phyloP scores from a whole-genome alignment of 2,113 vertebrate genomes.

The Caloenas nicobarica region DNA sequence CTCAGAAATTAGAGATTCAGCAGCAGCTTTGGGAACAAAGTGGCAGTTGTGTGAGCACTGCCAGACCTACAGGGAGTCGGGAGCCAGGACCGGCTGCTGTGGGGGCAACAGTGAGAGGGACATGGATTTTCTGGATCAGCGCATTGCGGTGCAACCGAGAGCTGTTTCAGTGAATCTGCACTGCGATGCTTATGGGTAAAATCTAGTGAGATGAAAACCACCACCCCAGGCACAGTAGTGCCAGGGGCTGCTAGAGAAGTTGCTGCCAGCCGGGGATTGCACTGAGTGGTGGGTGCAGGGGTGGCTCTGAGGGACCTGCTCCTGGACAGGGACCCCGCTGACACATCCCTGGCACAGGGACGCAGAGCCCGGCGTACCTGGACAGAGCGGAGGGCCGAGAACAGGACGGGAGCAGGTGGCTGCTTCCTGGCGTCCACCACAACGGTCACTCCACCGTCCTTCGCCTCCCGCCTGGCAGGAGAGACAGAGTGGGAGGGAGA shows the following conservation, averaged over 20 bases:
- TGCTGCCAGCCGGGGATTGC: accelerated
- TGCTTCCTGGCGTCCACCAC: constrained; percentile 85
- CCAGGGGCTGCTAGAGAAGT: not conserved
- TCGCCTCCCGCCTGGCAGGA: constrained; percentile 75
- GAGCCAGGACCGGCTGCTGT: too few species aligned
- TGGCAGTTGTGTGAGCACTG: not conserved
- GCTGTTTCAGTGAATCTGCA: not conserved
- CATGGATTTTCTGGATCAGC: not conserved
- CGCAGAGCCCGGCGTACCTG: constrained; percentile 64
- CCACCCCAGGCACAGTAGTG: accelerated
- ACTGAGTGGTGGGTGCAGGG: accelerated
- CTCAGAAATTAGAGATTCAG: not conserved
- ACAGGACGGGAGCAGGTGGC: constrained; percentile 69
- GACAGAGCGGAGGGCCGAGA: constrained; percentile 78
- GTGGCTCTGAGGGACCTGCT: not conserved
- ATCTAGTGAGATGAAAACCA: not conserved
- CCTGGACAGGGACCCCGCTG: not conserved
- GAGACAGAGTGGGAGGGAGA: not conserved
- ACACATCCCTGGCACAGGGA: not conserved
- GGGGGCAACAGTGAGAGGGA: not conserved
- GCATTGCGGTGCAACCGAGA: accelerated
- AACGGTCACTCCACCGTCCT: constrained; percentile 76
- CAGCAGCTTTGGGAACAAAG: not conserved
- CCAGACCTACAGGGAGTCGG: not conserved
- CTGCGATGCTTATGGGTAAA: accelerated